Percentiles rank a stretch among this genome's conserved stretches.
Evolutionary conservation across 2,797 vertebrate species (phyloP).

Genomic region (Cyprinodon diabolis): DNA sequence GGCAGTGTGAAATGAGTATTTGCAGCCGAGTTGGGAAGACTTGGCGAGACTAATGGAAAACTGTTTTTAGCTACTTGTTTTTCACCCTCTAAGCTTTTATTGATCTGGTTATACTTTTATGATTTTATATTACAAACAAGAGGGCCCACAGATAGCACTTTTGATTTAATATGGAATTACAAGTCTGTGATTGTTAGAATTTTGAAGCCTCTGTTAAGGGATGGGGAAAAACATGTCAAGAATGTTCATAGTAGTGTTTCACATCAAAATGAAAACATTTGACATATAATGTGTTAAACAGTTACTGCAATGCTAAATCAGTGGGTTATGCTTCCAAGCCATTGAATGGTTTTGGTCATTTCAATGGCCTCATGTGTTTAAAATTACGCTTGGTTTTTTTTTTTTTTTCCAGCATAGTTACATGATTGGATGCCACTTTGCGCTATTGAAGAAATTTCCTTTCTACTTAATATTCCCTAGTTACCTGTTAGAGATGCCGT

Average conservation of each 20-base stretch:
- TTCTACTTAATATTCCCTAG: background rate
- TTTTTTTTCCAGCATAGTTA: background rate
- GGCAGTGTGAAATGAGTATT: slow-evolving; percentile 9
- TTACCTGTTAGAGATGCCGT: background rate
- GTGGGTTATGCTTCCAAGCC: background rate
- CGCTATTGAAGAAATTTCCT: background rate
- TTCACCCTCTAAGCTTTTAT: slow-evolving; percentile 35
- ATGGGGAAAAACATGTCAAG: slow-evolving; percentile 4
- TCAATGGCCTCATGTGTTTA: background rate
- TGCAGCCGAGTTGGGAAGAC: slow-evolving; percentile 19
- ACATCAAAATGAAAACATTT: background rate
- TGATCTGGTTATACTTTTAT: slow-evolving; percentile 40
- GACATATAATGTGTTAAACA: background rate
- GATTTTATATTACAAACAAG: slow-evolving; percentile 16
- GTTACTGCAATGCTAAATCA: background rate
- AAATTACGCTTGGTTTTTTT: background rate
- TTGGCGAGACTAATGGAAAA: slow-evolving; percentile 53
- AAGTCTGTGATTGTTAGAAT: background rate
- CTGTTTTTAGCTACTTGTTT: slow-evolving; percentile 34
- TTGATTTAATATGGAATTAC: slow-evolving; percentile 11
- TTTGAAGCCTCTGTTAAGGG: background rate
- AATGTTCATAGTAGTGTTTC: slow-evolving; percentile 1
- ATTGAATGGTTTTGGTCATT: background rate
- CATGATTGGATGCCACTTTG: background rate
- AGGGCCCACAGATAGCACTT: background rate